Base-by-base conservation (phyloP, 2,888 invertebrate genomes). In the Panzeria rudis region DNA sequence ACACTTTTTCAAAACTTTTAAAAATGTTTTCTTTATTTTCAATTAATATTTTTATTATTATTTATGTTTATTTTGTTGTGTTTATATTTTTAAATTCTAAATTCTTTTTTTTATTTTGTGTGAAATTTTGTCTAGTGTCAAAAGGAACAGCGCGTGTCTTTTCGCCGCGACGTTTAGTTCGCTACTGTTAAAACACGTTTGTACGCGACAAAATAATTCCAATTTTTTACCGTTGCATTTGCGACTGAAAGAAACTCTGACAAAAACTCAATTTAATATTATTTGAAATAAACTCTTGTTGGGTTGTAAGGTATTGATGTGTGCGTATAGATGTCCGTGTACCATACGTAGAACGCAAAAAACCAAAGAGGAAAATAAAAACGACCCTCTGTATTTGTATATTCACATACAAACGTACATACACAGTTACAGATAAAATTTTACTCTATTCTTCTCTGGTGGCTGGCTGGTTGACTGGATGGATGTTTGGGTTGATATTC, bases 81-180 rank as follows among this genome's bases (percentile, higher is more conserved):
- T 64, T 59, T 52, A 32, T 75, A 62, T 69, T 13, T 72, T 72
- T 11, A 76, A 61, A 79, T 47, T 78, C 25, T 50, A 72, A 56
- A 72, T 47, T 78, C 44, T 38, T 83, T 76, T 54, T 50, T 61
- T 59, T 61, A 38, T 76, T 82, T 25, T 56, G 6, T 73, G 56
- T 83, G 47, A 76, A 77, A 68, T 66, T 66, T 83, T 79, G 52
- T 62, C 61, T 78, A 62, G 52, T 78, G 35, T 78, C n/a, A 69
- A 66, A 17, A 78, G 86, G 88, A 88, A 90, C 91, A 90, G 87
- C 91, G 90, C 91, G 91, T 90, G 91, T 92, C 91, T 90, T 91
- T 89, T 92, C 92, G 90, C 91, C 91, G 91, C 92, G 93, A 92
- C 92, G 92, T 90, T 89, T 90, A 88, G 87, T 89, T 92, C 91